phyloP scores from a whole-genome alignment of 2,888 invertebrate species.

The Hesperia comma region DNA sequence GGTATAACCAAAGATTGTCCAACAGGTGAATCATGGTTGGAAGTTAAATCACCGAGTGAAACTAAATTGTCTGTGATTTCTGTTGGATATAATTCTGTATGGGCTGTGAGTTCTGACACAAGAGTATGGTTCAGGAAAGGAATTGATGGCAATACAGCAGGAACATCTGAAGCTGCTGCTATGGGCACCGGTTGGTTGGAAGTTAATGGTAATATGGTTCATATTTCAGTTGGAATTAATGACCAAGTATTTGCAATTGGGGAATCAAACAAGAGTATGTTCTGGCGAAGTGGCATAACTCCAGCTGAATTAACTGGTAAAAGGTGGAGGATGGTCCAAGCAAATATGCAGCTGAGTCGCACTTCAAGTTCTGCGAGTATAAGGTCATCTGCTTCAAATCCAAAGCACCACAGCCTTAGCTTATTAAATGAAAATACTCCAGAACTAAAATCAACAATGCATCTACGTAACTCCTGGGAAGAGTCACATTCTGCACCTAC shows the following conservation, averaged over 20 bases:
- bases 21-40: constrained; percentile 90
- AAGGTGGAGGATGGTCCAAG: constrained; percentile 92
- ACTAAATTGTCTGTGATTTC: constrained; percentile 90
- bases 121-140: constrained; percentile 94
- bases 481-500: constrained; percentile 90
- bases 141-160: constrained; percentile 87
- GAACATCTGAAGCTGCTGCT: constrained; percentile 89
- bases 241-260: constrained; percentile 96
- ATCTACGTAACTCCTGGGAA: constrained; percentile 86
- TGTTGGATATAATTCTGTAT: constrained; percentile 90
- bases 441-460: constrained; percentile 79
- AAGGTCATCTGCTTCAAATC: constrained; percentile 84
- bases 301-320: constrained; percentile 92
- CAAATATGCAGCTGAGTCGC: constrained; percentile 91
- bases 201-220: constrained; percentile 93
- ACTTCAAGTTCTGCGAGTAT: constrained; percentile 92
- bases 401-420: constrained; percentile 88
- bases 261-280: constrained; percentile 90
- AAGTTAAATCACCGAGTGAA: constrained; percentile 89
- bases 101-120: constrained; percentile 92
- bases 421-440: constrained; percentile 68
- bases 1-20: constrained; percentile 92
- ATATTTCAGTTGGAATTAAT: constrained; percentile 93
- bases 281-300: constrained; percentile 91
- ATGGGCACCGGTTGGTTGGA: constrained; percentile 94